These are phyloP conservation scores for Calliopum simillimum DNA, from an alignment of 2,888 invertebrate genomes.

Conservation along the genomic window DNA sequence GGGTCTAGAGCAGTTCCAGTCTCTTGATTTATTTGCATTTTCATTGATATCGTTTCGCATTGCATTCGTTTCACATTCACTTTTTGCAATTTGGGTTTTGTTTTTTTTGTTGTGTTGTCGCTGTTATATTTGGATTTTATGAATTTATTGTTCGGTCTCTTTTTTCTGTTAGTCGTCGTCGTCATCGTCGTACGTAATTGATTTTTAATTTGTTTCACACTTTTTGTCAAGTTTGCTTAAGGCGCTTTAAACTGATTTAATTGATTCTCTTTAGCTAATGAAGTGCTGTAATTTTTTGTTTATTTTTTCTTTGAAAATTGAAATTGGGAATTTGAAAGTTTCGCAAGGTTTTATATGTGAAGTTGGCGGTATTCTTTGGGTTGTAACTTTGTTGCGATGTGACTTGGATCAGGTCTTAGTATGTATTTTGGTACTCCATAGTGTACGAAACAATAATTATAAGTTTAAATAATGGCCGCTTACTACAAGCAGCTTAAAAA, in stretches of 20 bases:
- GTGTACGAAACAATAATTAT: too few relatives aligned
- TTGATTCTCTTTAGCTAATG: slow-evolving; percentile 14
- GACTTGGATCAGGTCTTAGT: too few relatives aligned
- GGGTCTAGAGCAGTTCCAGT: background rate
- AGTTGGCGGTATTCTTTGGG: too few relatives aligned
- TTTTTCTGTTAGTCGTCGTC: background rate
- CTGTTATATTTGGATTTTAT: background rate
- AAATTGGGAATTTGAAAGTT: too few relatives aligned
- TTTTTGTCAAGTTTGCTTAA: background rate
- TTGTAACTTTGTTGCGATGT: too few relatives aligned
- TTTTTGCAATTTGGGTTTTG: background rate
- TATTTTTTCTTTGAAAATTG: too few relatives aligned
- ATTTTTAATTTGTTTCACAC: slow-evolving; percentile 29
- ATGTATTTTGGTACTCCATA: too few relatives aligned
- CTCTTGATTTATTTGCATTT: slow-evolving; percentile 18
- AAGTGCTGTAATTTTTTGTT: background rate
- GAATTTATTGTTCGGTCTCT: too few relatives aligned
- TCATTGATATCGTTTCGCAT: slow-evolving; percentile 26
- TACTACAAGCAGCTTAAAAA: too few relatives aligned
- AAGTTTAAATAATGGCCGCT: too few relatives aligned
- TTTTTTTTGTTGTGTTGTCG: background rate
- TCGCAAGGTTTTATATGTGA: too few relatives aligned
- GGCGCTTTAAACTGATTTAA: slow-evolving; percentile 8
- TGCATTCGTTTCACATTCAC: slow-evolving; percentile 29
- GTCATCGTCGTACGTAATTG: slow-evolving; percentile 15